Base-by-base conservation (phyloP, 2,113 vertebrate species). In the Prunella fulvescens region DNA sequence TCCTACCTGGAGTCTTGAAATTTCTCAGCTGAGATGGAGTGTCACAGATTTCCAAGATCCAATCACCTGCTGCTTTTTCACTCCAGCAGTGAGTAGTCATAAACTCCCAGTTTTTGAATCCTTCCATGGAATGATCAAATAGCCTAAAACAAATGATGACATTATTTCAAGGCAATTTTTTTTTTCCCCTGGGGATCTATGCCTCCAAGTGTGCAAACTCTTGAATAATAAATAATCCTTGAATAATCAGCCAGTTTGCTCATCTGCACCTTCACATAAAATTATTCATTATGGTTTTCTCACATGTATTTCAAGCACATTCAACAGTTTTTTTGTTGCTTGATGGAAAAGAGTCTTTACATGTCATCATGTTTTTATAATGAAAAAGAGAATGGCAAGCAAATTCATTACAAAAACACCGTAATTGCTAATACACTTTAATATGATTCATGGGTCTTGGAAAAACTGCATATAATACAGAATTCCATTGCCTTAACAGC, bases 31-130 rank as follows among this genome's bases (percentile, higher is more conserved):
- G 99, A 88, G 99, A 99, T 26, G 99, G 99, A 16, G 98, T 99
- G 95, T 99, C 99, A 69, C 99, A 99, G 96, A 99, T 99, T 98
- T 99, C 99, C 82, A 99, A 98, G 92, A 99, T 97, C 99, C 99
- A 99, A 95, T 99, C 99, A 80, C 99, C 99, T 31, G 98, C 98
- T 33, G 99, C 99, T 97, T 99, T 99, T 97, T 99, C 99, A 86
- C 99, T 99, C 99, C 99, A 99, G 95, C 98, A 99, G 92, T 99
- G 99, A 94, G 99, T 99, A 85, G 99, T 99, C 99, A 99, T 99
- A 92, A 99, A 99, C 96, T 99, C 99, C 99, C 99, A 99, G 97
- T 99, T 99, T 98, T 99, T 99, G 98, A 99, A 99, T 70, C 99
- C 99, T 98, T 99, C 99, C 99, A 99, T 99, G 89, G 99, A 99